Conservation (phyloP, 2,113 vertebrate species). For the Atrichornis clamosus region DNA sequence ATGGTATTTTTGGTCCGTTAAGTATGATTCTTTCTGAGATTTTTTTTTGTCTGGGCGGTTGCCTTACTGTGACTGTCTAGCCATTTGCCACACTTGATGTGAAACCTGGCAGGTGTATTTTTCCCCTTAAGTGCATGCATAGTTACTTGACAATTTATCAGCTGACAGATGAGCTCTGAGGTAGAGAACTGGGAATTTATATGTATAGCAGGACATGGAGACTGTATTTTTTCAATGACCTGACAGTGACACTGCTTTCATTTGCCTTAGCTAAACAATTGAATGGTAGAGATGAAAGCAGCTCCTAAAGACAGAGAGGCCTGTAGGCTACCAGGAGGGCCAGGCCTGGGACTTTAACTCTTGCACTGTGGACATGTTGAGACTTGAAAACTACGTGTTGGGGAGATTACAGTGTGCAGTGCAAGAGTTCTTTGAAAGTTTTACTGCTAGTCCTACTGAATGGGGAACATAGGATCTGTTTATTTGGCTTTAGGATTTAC, state of each 20-base stretch:
- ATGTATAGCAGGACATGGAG: not conserved
- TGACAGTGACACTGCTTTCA: not conserved
- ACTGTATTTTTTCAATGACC: not conserved
- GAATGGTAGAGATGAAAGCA: not conserved
- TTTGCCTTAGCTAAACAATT: not conserved
- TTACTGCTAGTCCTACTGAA: not conserved
- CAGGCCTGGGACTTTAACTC: not conserved
- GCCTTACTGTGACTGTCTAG: not conserved
- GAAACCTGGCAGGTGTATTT: not conserved
- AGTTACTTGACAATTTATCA: not conserved
- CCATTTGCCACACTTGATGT: not conserved
- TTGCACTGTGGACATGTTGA: not conserved
- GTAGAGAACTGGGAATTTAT: not conserved
- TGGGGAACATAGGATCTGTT: not conserved
- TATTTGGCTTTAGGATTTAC: not conserved
- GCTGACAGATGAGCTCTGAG: not conserved
- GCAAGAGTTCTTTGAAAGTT: not conserved
- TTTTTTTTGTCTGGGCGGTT: not conserved
- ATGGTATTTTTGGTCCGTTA: not conserved
- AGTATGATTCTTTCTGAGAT: not conserved
- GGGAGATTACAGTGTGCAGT: not conserved
- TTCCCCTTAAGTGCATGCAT: not conserved
- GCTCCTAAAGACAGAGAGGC: not conserved
- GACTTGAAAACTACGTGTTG: not conserved
- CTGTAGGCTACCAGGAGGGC: not conserved